Conservation (phyloP, 1,140 invertebrate genomes). For the Lineus longissimus region DNA sequence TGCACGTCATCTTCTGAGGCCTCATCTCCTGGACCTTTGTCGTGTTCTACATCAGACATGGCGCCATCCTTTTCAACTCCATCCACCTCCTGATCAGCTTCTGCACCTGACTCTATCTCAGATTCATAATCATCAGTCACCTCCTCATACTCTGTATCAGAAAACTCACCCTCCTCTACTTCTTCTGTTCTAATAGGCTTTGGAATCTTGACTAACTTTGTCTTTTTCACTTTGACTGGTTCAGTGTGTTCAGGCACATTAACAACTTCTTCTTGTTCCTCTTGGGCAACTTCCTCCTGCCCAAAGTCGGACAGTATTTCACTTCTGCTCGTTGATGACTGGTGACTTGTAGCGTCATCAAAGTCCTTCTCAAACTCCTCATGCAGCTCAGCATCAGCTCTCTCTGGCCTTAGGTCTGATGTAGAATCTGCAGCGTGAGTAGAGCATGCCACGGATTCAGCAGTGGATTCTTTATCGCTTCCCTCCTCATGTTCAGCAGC, state of each 20-base stretch:
- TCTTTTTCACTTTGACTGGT: background rate
- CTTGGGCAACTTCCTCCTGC: background rate
- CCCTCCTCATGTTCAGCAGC: background rate
- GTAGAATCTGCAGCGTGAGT: slow-evolving; percentile 15
- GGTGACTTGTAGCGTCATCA: background rate
- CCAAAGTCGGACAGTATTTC: background rate
- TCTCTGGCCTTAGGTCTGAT: slow-evolving; percentile 3
- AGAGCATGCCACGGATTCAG: no score
- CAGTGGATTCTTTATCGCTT: background rate
- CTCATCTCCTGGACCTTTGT: background rate
- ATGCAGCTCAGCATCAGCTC: no score
- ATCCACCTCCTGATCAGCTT: background rate
- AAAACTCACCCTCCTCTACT: slow-evolving; percentile 4
- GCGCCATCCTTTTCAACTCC: background rate
- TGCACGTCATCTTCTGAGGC: background rate
- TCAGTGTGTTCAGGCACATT: slow-evolving; percentile 11
- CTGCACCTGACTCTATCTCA: no score
- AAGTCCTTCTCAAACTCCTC: slow-evolving; percentile 10
- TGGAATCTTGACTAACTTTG: no score
- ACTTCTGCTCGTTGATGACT: background rate
- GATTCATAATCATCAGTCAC: background rate
- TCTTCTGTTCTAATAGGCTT: background rate
- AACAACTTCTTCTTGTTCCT: slow-evolving; percentile 11
- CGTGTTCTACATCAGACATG: background rate
- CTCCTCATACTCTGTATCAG: background rate